These are phyloP conservation scores for Enteromius mattozi DNA, from an alignment of 2,797 vertebrate species.

Conservation along the genomic window DNA sequence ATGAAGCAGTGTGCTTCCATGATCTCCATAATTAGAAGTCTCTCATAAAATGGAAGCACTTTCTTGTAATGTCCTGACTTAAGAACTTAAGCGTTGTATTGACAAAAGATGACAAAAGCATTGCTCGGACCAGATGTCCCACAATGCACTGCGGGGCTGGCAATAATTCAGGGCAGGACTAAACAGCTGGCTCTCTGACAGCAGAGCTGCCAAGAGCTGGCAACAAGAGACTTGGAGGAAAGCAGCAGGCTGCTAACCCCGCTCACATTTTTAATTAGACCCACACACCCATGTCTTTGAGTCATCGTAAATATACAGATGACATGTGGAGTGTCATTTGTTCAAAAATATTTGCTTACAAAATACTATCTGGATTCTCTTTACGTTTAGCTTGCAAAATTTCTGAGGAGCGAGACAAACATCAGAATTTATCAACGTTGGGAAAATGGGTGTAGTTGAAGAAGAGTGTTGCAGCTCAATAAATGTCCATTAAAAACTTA, in stretches of 20 bases:
- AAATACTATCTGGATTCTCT: slow-evolving; percentile 73
- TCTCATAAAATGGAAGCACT: slow-evolving; percentile 30
- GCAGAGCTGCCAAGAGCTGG: slow-evolving; percentile 95
- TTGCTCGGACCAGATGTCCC: slow-evolving; percentile 78
- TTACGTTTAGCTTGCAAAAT: slow-evolving; percentile 64
- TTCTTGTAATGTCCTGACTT: slow-evolving; percentile 46
- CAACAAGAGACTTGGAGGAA: slow-evolving; percentile 87
- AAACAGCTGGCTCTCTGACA: slow-evolving; percentile 98
- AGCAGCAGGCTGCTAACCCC: slow-evolving; percentile 95
- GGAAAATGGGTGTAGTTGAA: slow-evolving; percentile 52
- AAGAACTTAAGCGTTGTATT: slow-evolving; percentile 60
- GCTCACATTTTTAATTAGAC: slow-evolving; percentile 99
- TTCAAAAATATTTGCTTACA: slow-evolving; percentile 81
- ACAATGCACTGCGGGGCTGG: slow-evolving; percentile 88
- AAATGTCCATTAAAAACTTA: slow-evolving; percentile 56
- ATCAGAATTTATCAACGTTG: slow-evolving; percentile 50
- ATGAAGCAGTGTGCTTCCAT: slow-evolving; percentile 2
- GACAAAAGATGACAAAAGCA: slow-evolving; percentile 66
- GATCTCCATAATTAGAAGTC: slow-evolving; percentile 36
- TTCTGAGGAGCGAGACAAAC: slow-evolving; percentile 56
- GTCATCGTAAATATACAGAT: slow-evolving; percentile 97
- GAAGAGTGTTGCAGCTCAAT: slow-evolving; percentile 40
- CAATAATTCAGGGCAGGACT: slow-evolving; percentile 95
- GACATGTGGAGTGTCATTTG: slow-evolving; percentile 90
- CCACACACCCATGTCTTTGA: slow-evolving; percentile 98